phyloP scores from a whole-genome alignment of 2,888 invertebrate genomes.

The Dioctria linearis region DNA sequence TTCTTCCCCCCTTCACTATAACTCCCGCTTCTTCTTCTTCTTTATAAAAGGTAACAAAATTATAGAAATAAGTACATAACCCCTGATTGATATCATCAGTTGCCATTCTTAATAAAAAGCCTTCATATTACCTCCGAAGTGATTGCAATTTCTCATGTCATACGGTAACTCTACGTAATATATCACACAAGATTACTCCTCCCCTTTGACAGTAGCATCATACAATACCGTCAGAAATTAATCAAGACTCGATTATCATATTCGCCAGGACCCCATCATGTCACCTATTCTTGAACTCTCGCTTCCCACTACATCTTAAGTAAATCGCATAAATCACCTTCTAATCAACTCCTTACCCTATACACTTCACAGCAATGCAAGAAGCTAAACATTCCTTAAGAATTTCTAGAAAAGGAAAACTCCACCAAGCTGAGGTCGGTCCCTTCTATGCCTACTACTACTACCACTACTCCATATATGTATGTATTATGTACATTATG shows the following conservation, averaged over 20 bases:
- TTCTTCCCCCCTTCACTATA: too few species aligned
- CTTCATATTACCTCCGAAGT: background rate
- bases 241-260: conserved; percentile 48
- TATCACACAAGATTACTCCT: conserved; percentile 13
- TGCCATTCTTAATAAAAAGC: too few species aligned
- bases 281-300: conserved; percentile 33
- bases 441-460: background rate
- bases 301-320: conserved; percentile 48
- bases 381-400: conserved; percentile 15
- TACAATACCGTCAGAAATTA: conserved; percentile 20
- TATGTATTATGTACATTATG: background rate
- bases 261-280: conserved; percentile 39
- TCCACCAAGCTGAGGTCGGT: background rate
- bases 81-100: too few species aligned
- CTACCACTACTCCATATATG: too few species aligned
- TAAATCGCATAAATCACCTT: conserved; percentile 50
- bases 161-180: background rate
- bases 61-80: too few species aligned
- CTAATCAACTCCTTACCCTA: conserved; percentile 38
- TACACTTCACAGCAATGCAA: conserved; percentile 12
- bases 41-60: too few species aligned
- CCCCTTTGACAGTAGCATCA: conserved; percentile 33
- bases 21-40: too few species aligned
- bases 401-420: conserved; percentile 13
- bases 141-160: background rate